Conservation (phyloP, 2,888 invertebrate species). For the Cryptocephalus primarius region DNA sequence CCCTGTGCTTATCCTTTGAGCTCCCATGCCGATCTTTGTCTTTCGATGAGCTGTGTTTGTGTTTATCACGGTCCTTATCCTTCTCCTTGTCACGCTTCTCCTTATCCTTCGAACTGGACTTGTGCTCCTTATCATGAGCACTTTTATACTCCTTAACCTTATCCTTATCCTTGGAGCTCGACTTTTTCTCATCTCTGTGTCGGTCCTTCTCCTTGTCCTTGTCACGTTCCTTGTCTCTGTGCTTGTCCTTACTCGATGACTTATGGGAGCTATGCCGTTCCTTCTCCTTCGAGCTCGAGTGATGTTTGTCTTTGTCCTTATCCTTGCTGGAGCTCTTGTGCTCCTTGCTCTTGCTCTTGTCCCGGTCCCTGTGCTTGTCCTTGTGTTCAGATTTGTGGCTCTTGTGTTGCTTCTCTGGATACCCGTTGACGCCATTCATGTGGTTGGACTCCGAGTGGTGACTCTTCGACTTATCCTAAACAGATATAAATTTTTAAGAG, state of each 20-base stretch:
- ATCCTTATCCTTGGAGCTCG: constrained; percentile 31
- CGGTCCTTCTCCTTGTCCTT: constrained; percentile 30
- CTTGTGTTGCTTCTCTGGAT: constrained; percentile 41
- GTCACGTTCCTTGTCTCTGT: constrained; percentile 38
- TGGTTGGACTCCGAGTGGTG: constrained; percentile 36
- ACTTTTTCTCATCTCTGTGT: constrained; percentile 29
- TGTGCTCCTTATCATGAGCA: constrained; percentile 29
- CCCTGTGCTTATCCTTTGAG: constrained; percentile 25
- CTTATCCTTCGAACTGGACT: constrained; percentile 23
- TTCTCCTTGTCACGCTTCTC: constrained; percentile 36
- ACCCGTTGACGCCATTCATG: constrained; percentile 75
- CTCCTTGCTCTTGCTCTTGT: constrained; percentile 30
- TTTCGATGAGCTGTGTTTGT: constrained; percentile 29
- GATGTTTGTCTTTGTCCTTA: constrained; percentile 48
- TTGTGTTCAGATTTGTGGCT: constrained; percentile 49
- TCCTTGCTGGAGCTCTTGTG: constrained; percentile 30
- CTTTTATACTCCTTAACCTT: constrained; percentile 27
- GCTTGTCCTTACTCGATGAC: constrained; percentile 29
- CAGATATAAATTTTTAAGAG: constrained; percentile 4
- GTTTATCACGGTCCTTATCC: constrained; percentile 27
- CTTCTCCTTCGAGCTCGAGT: constrained; percentile 52
- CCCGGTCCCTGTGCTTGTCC: constrained; percentile 45
- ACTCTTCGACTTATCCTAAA: constrained; percentile 15
- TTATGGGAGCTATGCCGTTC: constrained; percentile 34
- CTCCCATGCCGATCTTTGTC: constrained; percentile 26